Base-by-base conservation (phyloP, 2,113 vertebrate species). In the Neogobius melanostomus region DNA sequence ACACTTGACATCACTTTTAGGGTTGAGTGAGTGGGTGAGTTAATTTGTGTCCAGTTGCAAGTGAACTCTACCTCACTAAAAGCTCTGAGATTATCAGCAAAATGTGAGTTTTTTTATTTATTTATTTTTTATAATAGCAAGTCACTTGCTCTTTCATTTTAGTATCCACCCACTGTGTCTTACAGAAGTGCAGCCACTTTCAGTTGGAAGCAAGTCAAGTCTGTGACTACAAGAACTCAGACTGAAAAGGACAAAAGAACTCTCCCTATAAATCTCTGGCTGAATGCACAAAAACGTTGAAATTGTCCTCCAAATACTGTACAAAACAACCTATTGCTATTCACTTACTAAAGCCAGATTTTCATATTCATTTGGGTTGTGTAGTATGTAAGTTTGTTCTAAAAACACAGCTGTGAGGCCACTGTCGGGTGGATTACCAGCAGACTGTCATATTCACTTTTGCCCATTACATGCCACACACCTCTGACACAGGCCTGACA, bases 161-260 rank as follows among this genome's bases (percentile, higher is more conserved):
- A 70, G 80, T 80, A 74, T 73, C 82, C 85, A 75, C 87, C 87
- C 69, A 82, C 85, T 66, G 76, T 68, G 80, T 87, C 82, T 86
- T 75, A 72, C 79, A 77, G 71, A 84, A 60, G 72, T 74, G 72
- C 71, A 78, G 81, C 72, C 71, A 67, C 75, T 88, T 83, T 43
- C 62, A 83, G 80, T 82, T 84, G 84, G 85, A 87, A 68, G 52
- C 62, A 81, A 87, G 69, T 85, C 82, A 85, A 81, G 61, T 81
- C 79, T 81, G 65, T 72, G 71, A 74, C n/a, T 51, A n/a, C n/a
- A 51, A 15, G 5, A 8, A 8, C 6, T 3, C 15, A 50, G 15
- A 50, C 14, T 50, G 49, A 50, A 69, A 78, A 51, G 49, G 46
- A 77, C 49, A 64, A 71, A 66, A 51, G 54, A 36, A 46, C 17